Base-by-base conservation (phyloP, 1,140 invertebrate genomes). In the Hetaerina americana region DNA sequence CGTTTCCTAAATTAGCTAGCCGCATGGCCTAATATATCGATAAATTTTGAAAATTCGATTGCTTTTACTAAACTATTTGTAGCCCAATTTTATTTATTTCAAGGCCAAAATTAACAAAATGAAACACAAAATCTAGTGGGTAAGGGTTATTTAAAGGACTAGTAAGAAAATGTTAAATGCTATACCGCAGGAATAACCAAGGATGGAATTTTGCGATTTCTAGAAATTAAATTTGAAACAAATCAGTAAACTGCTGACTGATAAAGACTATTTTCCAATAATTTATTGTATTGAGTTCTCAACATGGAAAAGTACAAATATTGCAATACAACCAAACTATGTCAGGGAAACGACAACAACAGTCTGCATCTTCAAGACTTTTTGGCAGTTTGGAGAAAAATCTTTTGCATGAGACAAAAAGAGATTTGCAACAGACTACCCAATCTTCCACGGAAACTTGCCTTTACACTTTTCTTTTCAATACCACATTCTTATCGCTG, bases 251-350 rank as follows among this genome's bases (percentile, higher is more conserved):
- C 40, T 57, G 40, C 15, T 57, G 22, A 10, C 40, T 57, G 40
- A 57, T 57, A 57, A 57, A 57, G 40, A 57, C 40, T 57, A 57
- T 57, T 77, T 79, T 76, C 75, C 76, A 77, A 79, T 77, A 78
- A 77, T 79, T 81, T 80, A 78, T 79, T 80, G 75, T 80, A 77
- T 72, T 81, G 78, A 80, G 76, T 76, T 78, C 76, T 79, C 78
- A 80, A 81, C 80, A 81, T 81, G 81, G 80, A 82, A 82, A 82
- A 82, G 80, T 82, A 82, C 81, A 82, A 82, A 82, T 81, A 82
- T 81, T 81, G 81, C 79, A 80, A 80, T 81, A 82, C 80, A 82
- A 81, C 79, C 79, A 79, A 82, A 81, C 79, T 80, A 81, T 78
- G 76, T 76, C 76, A 75, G 74, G 77, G 76, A 77, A 80, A 78